phyloP scores from a whole-genome alignment of 2,888 invertebrate genomes.

The Drosophila suboccidentalis region DNA sequence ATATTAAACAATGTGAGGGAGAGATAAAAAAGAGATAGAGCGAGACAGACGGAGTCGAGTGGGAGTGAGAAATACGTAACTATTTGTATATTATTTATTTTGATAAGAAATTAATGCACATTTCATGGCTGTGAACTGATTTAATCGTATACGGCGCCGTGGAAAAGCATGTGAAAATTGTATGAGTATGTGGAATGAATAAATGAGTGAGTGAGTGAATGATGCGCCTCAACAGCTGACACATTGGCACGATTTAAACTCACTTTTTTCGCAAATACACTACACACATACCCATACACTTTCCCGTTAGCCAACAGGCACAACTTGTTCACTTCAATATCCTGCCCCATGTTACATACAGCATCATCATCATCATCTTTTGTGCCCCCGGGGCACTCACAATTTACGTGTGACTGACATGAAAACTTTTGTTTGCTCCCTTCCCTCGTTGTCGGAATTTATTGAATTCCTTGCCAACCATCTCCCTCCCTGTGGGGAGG shows the following conservation, averaged over 20 bases:
- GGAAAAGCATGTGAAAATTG: conserved; percentile 15
- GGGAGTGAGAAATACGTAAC: neutral
- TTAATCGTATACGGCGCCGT: conserved; percentile 22
- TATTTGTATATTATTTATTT: conserved; percentile 16
- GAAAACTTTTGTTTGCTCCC: conserved; percentile 23
- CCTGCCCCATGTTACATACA: conserved; percentile 22
- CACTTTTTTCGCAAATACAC: conserved; percentile 16
- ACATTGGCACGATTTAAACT: conserved; percentile 30
- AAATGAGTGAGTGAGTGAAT: conserved; percentile 1
- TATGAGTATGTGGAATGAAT: neutral
- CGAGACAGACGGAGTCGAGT: neutral
- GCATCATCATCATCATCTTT: conserved; percentile 15
- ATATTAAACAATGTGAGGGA: conserved; percentile 8
- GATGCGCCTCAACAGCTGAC: conserved; percentile 22
- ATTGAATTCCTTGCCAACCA: conserved; percentile 25
- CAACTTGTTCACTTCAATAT: conserved; percentile 11
- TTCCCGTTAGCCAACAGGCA: conserved; percentile 23
- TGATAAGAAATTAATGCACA: conserved; percentile 43
- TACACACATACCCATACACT: conserved; percentile 25
- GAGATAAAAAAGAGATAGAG: neutral
- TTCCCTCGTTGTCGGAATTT: conserved; percentile 9
- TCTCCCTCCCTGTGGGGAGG: conserved; percentile 2
- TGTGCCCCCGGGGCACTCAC: conserved; percentile 6
- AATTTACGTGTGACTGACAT: conserved; percentile 39
- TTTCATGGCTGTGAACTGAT: conserved; percentile 36